Conservation (phyloP, 1,140 invertebrate species). For the Drosophila ironensis region DNA sequence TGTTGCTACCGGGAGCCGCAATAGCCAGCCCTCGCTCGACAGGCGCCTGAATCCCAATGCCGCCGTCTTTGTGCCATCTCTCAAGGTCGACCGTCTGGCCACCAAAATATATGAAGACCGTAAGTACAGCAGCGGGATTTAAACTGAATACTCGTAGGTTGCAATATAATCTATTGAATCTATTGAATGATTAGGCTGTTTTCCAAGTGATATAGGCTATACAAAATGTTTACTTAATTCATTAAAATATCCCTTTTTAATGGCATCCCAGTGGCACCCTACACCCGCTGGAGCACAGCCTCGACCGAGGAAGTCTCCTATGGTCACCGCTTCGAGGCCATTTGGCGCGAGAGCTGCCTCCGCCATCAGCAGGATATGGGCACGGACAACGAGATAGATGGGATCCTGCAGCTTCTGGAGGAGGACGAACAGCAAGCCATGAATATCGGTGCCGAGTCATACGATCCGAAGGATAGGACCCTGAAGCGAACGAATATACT, state of each 20-base stretch:
- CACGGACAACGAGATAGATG: background rate
- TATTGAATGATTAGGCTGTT: too few species aligned
- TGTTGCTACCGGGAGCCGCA: constrained; percentile 14
- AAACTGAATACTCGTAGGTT: too few species aligned
- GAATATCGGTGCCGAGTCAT: constrained; percentile 22
- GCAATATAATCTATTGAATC: too few species aligned
- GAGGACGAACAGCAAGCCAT: constrained; percentile 21
- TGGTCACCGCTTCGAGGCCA: constrained; percentile 49
- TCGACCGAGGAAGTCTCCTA: constrained; percentile 26
- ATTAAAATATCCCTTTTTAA: background rate
- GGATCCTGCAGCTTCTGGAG: constrained; percentile 1
- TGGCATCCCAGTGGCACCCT: constrained; percentile 17
- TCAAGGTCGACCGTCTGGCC: constrained; percentile 21
- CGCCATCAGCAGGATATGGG: background rate
- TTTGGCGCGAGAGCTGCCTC: constrained; percentile 48
- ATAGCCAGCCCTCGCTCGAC: constrained; percentile 15
- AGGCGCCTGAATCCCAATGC: constrained; percentile 58
- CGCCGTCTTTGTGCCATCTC: constrained; percentile 50
- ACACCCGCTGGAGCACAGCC: constrained; percentile 45
- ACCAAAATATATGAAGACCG: constrained; percentile 42
- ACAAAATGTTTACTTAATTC: background rate
- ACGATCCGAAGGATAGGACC: background rate
- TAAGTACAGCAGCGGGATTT: constrained; percentile 44
- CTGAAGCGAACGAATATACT: background rate
- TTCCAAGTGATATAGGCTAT: too few species aligned